Percentiles rank a stretch among this genome's conserved stretches.
phyloP scores from a whole-genome alignment of 2,888 invertebrate genomes.

The Pristionchus mayeri region DNA sequence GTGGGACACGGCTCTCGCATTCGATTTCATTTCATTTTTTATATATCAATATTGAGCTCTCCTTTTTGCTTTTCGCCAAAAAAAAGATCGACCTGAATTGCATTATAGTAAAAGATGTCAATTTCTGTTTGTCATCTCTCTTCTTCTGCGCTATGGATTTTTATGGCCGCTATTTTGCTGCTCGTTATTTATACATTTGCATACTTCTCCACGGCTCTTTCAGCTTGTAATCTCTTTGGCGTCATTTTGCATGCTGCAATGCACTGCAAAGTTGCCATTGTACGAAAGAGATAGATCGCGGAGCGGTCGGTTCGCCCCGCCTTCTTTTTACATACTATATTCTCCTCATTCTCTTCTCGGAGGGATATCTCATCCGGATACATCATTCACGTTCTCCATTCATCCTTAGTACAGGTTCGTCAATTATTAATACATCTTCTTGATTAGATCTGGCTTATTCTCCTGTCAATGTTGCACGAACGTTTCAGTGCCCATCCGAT shows the following conservation, averaged over 20 bases:
- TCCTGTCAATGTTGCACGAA: not conserved
- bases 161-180: too few relatives aligned
- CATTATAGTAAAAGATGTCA: not conserved
- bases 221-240: not conserved
- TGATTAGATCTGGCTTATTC: not conserved
- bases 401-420: conserved; percentile 26
- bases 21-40: not conserved
- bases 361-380: conserved; percentile 41
- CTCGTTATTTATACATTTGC: not conserved
- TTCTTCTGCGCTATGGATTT: not conserved
- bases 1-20: not conserved
- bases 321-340: conserved; percentile 19
- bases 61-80: too few relatives aligned
- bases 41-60: too few relatives aligned
- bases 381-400: conserved; percentile 32
- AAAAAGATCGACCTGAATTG: not conserved
- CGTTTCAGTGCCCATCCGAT: too few relatives aligned
- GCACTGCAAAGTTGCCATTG: not conserved
- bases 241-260: not conserved
- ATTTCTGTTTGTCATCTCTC: not conserved
- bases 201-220: not conserved
- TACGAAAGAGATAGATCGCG: conserved; percentile 11
- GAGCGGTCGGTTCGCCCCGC: conserved; percentile 31
- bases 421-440: not conserved
- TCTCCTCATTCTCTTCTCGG: conserved; percentile 43